Evolutionary conservation across 2,888 invertebrate species (phyloP).

Genomic region (Drosophila mimetica): DNA sequence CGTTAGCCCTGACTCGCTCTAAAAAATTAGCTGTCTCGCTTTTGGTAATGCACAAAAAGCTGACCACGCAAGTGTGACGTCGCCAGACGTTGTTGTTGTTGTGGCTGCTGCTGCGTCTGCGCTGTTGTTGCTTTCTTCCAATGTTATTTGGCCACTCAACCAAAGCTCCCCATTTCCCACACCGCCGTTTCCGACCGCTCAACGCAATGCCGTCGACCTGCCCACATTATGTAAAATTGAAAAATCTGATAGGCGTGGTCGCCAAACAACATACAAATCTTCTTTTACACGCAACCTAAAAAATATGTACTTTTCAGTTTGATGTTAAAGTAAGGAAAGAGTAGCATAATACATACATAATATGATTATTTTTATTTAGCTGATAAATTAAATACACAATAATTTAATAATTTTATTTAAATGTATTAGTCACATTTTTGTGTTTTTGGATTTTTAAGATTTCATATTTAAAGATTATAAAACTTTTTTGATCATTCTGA

Average conservation of each 20-base stretch:
- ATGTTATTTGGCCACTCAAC: slow-evolving; percentile 66
- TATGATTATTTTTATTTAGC: background rate
- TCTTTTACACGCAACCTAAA: slow-evolving; percentile 52
- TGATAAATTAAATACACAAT: too few species aligned
- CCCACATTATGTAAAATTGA: slow-evolving; percentile 68
- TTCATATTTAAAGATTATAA: too few species aligned
- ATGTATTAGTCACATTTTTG: too few species aligned
- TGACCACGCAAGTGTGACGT: slow-evolving; percentile 76
- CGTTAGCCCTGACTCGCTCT: background rate
- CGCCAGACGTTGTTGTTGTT: slow-evolving; percentile 35
- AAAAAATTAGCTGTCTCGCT: slow-evolving; percentile 12
- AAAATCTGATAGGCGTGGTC: slow-evolving; percentile 54
- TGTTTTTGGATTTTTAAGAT: too few species aligned
- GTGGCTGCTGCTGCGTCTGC: slow-evolving; percentile 21
- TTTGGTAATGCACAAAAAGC: slow-evolving; percentile 50
- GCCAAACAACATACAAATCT: slow-evolving; percentile 48
- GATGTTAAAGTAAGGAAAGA: background rate
- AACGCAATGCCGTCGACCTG: slow-evolving; percentile 36
- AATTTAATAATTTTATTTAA: too few species aligned
- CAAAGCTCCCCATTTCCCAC: slow-evolving; percentile 58
- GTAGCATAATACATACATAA: background rate
- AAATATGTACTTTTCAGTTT: slow-evolving; percentile 28
- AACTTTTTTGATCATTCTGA: too few species aligned
- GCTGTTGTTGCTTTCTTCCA: slow-evolving; percentile 20
- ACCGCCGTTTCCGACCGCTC: slow-evolving; percentile 5